Evolutionary conservation across 2,113 vertebrate genomes (phyloP), one percentile per base, ranked within the genome.

Genomic region (Lophochroa leadbeateri): DNA sequence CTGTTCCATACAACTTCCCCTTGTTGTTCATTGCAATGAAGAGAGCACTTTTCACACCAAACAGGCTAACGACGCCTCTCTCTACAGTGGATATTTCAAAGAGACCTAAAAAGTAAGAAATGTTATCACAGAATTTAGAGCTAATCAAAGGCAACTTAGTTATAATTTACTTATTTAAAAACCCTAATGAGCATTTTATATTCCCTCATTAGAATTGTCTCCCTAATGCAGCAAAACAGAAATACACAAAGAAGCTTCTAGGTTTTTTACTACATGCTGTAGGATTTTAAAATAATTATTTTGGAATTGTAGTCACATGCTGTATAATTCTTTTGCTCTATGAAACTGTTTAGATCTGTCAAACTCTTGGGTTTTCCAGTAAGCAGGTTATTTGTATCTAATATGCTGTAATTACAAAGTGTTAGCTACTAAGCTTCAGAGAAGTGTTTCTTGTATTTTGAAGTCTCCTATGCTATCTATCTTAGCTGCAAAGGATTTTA

Each of bases 81-180:
- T 99, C 98, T 98, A 99, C 99, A 15, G 99, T 99, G 68, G 99
- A 99, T 97, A 99, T 99, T 98, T 99, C 99, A 95, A 99, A 98
- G 39, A 99, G 97, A 98, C 98, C 99, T 99, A 95, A 92, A 92
- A 63, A 88, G 97, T 69, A 97, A 90, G n/a, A 50, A 76, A 11
- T 15, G 19, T 65, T 95, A 61, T 24, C 41, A 23, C 35, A 81
- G 64, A 78, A 46, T 67, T 63, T 39, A 79, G 13, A 91, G 31
- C 24, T 61, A 74, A 50, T 35, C 25, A 46, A 75, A 68, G 17
- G 5, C 20, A 63, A 82, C 55, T 92, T 19, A 37, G 28, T 35
- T 44, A 53, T 7, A 16, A 68, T 7, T 37, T 27, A 11, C 65
- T 61, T 12, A 49, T 70, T 82, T 28, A 13, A 37, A 63, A 88